These are phyloP conservation scores for Sipha maydis DNA, from an alignment of 2,888 invertebrate species.

Conservation along the genomic window DNA sequence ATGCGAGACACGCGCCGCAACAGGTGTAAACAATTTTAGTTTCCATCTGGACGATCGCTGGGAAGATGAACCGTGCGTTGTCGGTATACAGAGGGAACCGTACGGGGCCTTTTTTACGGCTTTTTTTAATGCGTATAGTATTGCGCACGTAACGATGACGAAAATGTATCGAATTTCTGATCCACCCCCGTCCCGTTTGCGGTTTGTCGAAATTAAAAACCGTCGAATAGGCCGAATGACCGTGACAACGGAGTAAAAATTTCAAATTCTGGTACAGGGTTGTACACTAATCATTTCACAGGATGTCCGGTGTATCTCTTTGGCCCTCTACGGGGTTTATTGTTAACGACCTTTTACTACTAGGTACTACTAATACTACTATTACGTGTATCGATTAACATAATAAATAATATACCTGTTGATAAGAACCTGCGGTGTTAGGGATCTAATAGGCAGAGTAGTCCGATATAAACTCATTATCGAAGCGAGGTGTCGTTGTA, in stretches of 20 bases:
- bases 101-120: too few relatives aligned
- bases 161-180: neutral
- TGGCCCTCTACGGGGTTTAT: neutral
- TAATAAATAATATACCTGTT: neutral
- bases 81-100: too few relatives aligned
- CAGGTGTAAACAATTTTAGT: conserved; percentile 17
- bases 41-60: neutral
- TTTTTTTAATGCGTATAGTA: too few relatives aligned
- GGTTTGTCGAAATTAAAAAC: conserved; percentile 24
- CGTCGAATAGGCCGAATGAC: neutral
- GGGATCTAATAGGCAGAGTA: neutral
- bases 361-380: too few relatives aligned
- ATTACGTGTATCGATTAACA: too few relatives aligned
- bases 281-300: neutral
- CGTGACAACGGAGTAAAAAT: too few relatives aligned
- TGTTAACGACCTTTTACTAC: neutral
- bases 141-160: too few relatives aligned
- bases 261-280: neutral
- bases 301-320: neutral
- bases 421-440: neutral
- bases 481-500: neutral
- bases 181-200: neutral
- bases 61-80: neutral
- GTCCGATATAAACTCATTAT: neutral
- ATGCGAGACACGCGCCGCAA: conserved; percentile 14